Evolutionary conservation across 2,113 vertebrate genomes (phyloP), one percentile per base, ranked within the genome.

Genomic region (Myotis brandtii): DNA sequence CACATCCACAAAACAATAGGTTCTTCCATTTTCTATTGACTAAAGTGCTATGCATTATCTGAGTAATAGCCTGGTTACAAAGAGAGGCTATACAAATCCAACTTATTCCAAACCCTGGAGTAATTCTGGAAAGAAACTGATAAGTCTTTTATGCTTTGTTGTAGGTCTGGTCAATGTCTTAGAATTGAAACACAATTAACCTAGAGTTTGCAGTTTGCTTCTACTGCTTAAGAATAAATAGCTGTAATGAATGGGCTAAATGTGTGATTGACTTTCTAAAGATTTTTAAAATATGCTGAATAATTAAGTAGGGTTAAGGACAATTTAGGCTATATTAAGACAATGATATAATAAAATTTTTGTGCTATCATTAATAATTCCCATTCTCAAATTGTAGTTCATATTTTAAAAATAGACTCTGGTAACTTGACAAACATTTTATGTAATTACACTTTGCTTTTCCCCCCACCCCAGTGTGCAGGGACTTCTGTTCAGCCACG

Each of bases 131-230:
- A 75, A 96, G 6, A 70, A 97, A 89, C 6, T 69, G 52, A 69
- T 59, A 79, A 70, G 69, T 88, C 32, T 70, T 80, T 94, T 85
- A 20, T 46, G 66, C 80, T 82, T 94, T 94, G 70, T 52, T 76
- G 43, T 37, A 94, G 23, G 32, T 30, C 50, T 81, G 90, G 52
- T 4, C 77, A 94, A 32, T 96, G 32, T 50, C 20, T 43, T 87
- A 73, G 27, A 97, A 94, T 87, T 88, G 82, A 97, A 95, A 97
- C 13, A 92, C 2, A 80, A 88, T 66, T 94, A 97, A 84, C 5
- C 27, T 25, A 46, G 37, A 4, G 4, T 34, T 34, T 87, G 34
- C 73, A 34, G 3, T 89, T 94, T 92, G 0, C 1, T 81, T 96
- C 50, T n/a, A 83, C 1, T 80, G n/a, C 27, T 56, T 50, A 43